phyloP scores from a whole-genome alignment of 2,797 vertebrate genomes.

The Pantherophis alleghaniensis region DNA sequence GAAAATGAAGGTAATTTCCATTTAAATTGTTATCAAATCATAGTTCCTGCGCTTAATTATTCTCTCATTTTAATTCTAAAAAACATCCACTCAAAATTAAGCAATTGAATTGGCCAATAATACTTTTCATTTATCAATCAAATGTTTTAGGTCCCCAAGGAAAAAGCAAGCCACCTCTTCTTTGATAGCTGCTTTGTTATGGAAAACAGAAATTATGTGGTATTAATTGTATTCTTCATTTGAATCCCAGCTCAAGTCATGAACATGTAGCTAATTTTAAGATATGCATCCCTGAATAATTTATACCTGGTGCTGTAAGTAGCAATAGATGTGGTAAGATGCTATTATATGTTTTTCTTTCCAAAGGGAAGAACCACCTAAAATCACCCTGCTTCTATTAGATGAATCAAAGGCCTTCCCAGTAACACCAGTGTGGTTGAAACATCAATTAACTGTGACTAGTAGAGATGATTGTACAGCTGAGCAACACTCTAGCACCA shows the following conservation, averaged over 20 bases:
- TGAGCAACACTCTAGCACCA: background rate
- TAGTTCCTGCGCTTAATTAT: slow-evolving; percentile 14
- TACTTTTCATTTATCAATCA: slow-evolving; percentile 1
- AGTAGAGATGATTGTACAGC: background rate
- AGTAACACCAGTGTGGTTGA: background rate
- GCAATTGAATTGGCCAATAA: background rate
- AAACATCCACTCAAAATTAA: background rate
- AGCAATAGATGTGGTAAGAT: background rate
- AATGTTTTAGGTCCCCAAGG: slow-evolving; percentile 16
- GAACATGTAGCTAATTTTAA: background rate
- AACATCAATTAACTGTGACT: background rate
- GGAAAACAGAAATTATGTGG: background rate
- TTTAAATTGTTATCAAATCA: slow-evolving; percentile 23
- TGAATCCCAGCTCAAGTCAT: background rate
- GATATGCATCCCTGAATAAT: background rate
- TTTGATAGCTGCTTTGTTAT: background rate
- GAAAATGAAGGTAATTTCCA: slow-evolving; percentile 23
- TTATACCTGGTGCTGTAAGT: background rate
- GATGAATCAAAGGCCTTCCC: background rate
- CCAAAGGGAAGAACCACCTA: background rate
- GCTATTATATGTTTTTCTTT: background rate
- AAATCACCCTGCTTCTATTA: background rate
- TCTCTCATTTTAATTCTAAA: slow-evolving; percentile 8
- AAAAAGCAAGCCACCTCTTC: background rate
- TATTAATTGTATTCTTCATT: background rate